Evolutionary conservation across 2,888 invertebrate species (phyloP).

Genomic region (Hirtodrosophila histrioides): DNA sequence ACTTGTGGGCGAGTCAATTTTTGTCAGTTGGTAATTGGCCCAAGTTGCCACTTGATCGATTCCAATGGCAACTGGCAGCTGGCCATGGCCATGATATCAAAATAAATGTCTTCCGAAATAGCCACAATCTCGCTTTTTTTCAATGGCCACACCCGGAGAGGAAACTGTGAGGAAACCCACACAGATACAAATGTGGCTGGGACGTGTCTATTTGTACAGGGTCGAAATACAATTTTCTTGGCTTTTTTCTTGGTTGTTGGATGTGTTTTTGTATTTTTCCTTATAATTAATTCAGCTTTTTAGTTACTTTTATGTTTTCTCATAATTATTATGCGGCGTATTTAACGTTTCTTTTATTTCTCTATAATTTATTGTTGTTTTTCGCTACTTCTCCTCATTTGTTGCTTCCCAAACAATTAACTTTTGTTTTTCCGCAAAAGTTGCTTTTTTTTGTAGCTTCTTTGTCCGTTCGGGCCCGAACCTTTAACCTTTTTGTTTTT

Average conservation of each 20-base stretch:
- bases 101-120: constrained; percentile 11
- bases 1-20: constrained; percentile 22
- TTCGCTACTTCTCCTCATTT: constrained; percentile 16
- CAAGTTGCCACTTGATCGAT: constrained; percentile 36
- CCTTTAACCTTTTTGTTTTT: constrained; percentile 20
- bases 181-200: neutral
- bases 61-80: constrained; percentile 4
- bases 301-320: constrained; percentile 61
- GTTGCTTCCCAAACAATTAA: constrained; percentile 65
- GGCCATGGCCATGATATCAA: neutral
- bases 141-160: constrained; percentile 2
- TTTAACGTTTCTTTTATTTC: constrained; percentile 32
- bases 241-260: constrained; percentile 25
- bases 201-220: neutral
- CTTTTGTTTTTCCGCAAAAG: constrained; percentile 54
- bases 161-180: neutral
- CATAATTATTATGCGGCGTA: constrained; percentile 74
- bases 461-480: neutral
- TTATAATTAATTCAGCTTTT: constrained; percentile 69
- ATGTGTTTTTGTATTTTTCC: constrained; percentile 44
- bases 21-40: constrained; percentile 39
- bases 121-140: constrained; percentile 15
- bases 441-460: constrained; percentile 14
- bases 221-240: constrained; percentile 14
- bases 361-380: constrained; percentile 29